phyloP scores from a whole-genome alignment of 1,140 invertebrate genomes.

The Brachionus paranguensis region DNA sequence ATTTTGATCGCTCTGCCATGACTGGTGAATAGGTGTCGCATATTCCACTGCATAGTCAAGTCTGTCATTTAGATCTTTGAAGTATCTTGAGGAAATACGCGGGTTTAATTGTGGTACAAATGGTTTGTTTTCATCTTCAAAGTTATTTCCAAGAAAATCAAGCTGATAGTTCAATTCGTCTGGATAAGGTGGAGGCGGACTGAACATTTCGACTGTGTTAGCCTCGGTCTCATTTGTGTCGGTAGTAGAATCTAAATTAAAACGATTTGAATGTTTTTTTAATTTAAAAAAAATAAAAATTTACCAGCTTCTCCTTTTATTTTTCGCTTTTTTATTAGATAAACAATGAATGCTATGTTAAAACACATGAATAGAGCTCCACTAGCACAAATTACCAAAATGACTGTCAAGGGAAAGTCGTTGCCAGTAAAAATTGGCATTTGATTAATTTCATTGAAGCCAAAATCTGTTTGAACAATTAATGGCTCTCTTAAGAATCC shows the following conservation, averaged over 20 bases:
- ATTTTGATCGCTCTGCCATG: constrained; percentile 32
- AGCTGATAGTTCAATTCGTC: constrained; percentile 32
- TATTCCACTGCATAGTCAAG: constrained; percentile 34
- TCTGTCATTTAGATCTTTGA: constrained; percentile 25
- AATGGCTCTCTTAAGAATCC: constrained; percentile 31
- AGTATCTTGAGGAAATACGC: neutral
- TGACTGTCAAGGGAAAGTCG: constrained; percentile 25
- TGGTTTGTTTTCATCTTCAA: constrained; percentile 38
- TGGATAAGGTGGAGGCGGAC: constrained; percentile 32
- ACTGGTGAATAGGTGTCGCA: constrained; percentile 35
- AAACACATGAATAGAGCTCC: constrained; percentile 32
- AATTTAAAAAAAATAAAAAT: neutral
- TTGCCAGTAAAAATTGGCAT: constrained; percentile 34
- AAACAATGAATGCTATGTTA: constrained; percentile 32
- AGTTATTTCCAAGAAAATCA: neutral
- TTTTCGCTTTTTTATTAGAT: constrained; percentile 17
- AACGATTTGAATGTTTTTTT: neutral
- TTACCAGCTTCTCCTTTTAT: constrained; percentile 39
- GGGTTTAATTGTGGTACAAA: constrained; percentile 25
- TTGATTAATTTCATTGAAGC: constrained; percentile 37
- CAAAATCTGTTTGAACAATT: constrained; percentile 40
- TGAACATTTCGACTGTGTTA: constrained; percentile 39
- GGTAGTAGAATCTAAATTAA: constrained; percentile 13
- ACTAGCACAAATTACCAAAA: constrained; percentile 23
- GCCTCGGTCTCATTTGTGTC: constrained; percentile 37